Conservation (phyloP, 2,113 vertebrate species). For the Corythornis madagascariensis region DNA sequence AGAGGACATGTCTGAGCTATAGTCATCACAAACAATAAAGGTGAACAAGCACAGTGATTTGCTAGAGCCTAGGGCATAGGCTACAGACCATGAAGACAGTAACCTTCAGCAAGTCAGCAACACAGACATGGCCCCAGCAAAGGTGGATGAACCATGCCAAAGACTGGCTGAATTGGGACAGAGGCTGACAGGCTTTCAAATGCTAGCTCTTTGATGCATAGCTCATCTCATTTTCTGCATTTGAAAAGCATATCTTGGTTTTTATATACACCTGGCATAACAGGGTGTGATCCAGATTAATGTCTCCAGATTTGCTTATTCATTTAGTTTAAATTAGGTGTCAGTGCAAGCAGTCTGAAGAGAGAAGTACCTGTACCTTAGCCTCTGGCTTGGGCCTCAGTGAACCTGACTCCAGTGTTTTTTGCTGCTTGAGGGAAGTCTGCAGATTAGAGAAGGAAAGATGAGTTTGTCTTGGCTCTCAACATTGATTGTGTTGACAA, state of each 20-base stretch:
- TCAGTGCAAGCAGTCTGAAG: neutral
- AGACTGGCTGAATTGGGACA: neutral
- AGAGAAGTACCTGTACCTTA: neutral
- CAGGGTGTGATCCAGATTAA: neutral
- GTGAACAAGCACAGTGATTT: neutral
- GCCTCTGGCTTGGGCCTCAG: neutral
- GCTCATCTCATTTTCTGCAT: neutral
- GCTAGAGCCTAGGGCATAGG: neutral
- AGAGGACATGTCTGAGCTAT: neutral
- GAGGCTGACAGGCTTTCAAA: neutral
- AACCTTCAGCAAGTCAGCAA: conserved; percentile 11
- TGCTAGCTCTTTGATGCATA: neutral
- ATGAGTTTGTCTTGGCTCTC: neutral
- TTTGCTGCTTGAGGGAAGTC: conserved; percentile 14
- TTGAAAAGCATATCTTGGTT: neutral
- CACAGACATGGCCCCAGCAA: neutral
- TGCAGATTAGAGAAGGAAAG: neutral
- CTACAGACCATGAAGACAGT: neutral
- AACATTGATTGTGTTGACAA: neutral
- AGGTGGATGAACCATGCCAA: neutral
- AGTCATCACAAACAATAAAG: neutral
- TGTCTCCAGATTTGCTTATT: conserved; percentile 9
- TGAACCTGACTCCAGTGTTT: neutral
- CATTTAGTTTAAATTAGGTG: neutral
- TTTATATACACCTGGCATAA: neutral